Evolutionary conservation across 2,888 invertebrate genomes (phyloP).

Genomic region (Mesodorylaimus sp.): DNA sequence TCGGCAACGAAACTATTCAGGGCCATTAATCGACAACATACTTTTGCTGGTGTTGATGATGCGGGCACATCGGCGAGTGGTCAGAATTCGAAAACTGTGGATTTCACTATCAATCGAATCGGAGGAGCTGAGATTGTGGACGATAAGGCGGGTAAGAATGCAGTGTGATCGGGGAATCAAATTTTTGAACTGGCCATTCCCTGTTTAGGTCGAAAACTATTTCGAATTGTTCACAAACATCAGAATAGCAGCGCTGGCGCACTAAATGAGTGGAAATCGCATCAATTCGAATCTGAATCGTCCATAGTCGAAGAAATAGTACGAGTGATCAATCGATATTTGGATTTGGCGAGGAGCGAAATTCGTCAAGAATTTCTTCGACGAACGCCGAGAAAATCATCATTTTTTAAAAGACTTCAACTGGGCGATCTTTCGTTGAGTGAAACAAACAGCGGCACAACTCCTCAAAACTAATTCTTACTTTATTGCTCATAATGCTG

Average conservation of each 20-base stretch:
- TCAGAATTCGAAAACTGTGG: slow-evolving; percentile 10
- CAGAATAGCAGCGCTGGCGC: neutral
- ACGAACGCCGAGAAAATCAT: neutral
- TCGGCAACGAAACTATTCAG: neutral
- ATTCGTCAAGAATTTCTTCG: slow-evolving; percentile 58
- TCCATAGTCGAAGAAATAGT: slow-evolving; percentile 59
- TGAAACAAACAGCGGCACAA: neutral
- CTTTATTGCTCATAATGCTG: too few species aligned
- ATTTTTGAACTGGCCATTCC: neutral
- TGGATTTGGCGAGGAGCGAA: slow-evolving; percentile 59
- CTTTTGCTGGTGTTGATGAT: too few species aligned
- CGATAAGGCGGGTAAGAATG: too few species aligned
- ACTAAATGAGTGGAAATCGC: slow-evolving; percentile 3
- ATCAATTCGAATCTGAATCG: slow-evolving; percentile 60
- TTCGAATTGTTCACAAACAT: slow-evolving; percentile 3
- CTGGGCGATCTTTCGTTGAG: neutral
- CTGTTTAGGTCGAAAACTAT: neutral
- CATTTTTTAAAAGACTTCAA: neutral
- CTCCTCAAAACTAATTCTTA: too few species aligned
- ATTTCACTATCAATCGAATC: neutral
- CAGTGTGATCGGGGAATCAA: neutral
- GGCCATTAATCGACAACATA: neutral
- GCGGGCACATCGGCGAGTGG: neutral
- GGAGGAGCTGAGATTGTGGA: slow-evolving; percentile 5
- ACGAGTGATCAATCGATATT: slow-evolving; percentile 63